Evolutionary conservation across 2,113 vertebrate genomes (phyloP).

Genomic region (Neomonachus schauinslandi): DNA sequence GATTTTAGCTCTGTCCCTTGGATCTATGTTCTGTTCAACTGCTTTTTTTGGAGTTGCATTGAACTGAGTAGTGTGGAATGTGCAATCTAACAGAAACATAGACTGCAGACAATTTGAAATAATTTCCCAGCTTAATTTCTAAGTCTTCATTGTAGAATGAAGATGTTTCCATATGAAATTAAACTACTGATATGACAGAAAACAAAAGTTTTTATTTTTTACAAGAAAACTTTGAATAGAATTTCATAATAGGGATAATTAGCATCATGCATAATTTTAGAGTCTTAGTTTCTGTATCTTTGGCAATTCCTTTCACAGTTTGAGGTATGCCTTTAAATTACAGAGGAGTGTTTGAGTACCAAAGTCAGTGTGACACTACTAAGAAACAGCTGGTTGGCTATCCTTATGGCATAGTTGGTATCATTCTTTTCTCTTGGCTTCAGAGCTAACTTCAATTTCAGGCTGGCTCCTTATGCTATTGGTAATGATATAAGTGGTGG

Average conservation of each 20-base stretch:
- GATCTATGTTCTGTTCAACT: neutral
- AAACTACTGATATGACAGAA: neutral
- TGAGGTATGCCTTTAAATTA: neutral
- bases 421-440: neutral
- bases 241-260: neutral
- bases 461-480: neutral
- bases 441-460: neutral
- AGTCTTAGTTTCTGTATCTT: neutral
- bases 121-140: neutral
- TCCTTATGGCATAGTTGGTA: neutral
- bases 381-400: neutral
- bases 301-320: neutral
- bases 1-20: neutral
- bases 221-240: conserved; percentile 12
- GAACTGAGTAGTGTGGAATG: neutral
- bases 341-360: neutral
- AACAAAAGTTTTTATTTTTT: neutral
- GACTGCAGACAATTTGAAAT: neutral
- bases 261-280: neutral
- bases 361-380: neutral
- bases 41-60: neutral
- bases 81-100: neutral
- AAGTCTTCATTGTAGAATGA: neutral
- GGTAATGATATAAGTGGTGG: neutral
- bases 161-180: neutral